Evolutionary conservation across 2,113 vertebrate species (phyloP), one percentile per base, ranked within the genome.

Genomic region (Anas platyrhynchos): DNA sequence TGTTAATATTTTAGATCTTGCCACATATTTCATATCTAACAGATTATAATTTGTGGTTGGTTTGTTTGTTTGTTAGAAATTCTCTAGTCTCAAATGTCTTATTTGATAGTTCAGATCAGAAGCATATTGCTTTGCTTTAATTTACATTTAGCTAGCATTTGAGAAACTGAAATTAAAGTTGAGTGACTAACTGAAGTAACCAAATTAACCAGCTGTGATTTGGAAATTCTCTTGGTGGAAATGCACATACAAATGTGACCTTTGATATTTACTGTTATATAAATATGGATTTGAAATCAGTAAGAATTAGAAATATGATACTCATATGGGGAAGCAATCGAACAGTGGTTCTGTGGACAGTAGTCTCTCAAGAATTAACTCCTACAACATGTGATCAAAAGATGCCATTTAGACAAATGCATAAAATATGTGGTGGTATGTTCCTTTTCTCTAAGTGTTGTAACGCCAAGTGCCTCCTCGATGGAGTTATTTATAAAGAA

Each of bases 311-410:
- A 78, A 44, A 34, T 77, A 0, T 65, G 32, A 8, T 48, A 26
- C 65, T 78, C n/a, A 56, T 83, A 72, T 90, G 27, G 59, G 22
- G 56, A 86, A 93, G 83, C 63, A 81, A 46, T 68, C 83, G 61
- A 94, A 32, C 76, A 78, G 83, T 72, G 27, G 56, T 96, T 86
- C 76, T 97, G 52, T 92, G 83, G 94, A 93, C 94, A 96, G 90
- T 91, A 96, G 95, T 92, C 46, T 95, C 92, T 95, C 91, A 92
- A 94, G 72, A 71, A 96, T 86, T 59, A 81, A 86, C 92, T 94
- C 73, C 46, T 83, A 56, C 69, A 55, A 59, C 14, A 48, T 22
- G 14, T 93, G 91, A 88, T 90, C 88, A 86, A 93, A 83, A 88
- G 65, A 91, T 81, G 56, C 41, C 68, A 38, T 95, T 94, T 77